Base-by-base conservation (phyloP, 2,888 invertebrate genomes). In the Encarsia formosa region DNA sequence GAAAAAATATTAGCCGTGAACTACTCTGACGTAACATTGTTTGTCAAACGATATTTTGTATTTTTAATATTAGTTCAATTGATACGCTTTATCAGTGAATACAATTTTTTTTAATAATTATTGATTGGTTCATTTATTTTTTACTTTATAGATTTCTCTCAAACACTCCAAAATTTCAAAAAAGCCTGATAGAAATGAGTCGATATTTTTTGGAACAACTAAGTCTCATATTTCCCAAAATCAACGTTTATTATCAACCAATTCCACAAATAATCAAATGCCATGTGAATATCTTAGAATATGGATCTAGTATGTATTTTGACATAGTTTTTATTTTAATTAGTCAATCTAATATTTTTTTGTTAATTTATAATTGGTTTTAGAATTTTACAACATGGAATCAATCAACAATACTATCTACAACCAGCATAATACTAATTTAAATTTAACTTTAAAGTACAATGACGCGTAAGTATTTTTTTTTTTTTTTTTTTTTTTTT, bases 151-250 rank as follows among this genome's bases (percentile, higher is more conserved):
- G 88, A 70, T 81, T 88, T 60, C 78, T 87, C 66, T 75, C 82
- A 58, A 82, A 84, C 69, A 82, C 85, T 3, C 89, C 89, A 1
- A 81, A 83, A 67, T 77, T 88, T 74, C 82, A 83, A 63, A 83
- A 79, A 63, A 81, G 84, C 39, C 60, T 85, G 19, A 76, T 79
- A 66, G 78, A 81, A 63, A 64, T 85, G 60, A 79, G 81, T 57
- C 78, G 79, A 68, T 83, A 81, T 59, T 74, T 86, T 39, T 71
- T 84, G 62, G 77, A 81, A 24, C 81, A 85, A 61, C 61, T 86
- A 43, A 77, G 74, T 35, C 64, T 79, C 26, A 49, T 81, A 24
- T 69, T 79, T 16, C 76, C 77, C 38, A 75, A 78, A 59, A 70
- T 81, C 15, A 76, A 79, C 50, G 42, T 69, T 13, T 67, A 69